Conservation (phyloP, 2,888 invertebrate species). For the Diarsia brunnea region DNA sequence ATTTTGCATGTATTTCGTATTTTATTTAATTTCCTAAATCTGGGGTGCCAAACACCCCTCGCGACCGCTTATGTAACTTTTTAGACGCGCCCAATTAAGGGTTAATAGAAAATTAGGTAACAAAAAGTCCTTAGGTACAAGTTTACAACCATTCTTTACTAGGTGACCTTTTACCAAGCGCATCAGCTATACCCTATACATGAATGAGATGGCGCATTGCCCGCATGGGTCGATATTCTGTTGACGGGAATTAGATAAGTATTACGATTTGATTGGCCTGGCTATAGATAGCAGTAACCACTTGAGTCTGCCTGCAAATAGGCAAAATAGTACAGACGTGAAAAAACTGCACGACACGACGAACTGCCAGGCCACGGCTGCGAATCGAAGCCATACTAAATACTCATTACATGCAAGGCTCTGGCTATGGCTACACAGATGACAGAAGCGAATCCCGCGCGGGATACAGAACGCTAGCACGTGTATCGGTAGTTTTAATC, state of each 20-base stretch:
- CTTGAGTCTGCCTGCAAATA: conserved; percentile 2
- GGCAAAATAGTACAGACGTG: background rate
- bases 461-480: background rate
- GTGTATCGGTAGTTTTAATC: background rate
- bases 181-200: background rate
- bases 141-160: background rate
- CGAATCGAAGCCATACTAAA: conserved; percentile 5
- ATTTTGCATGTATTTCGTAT: too few species aligned
- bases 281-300: conserved; percentile 23
- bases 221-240: conserved; percentile 42
- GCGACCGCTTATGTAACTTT: too few species aligned
- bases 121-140: background rate
- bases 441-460: background rate
- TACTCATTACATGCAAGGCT: background rate
- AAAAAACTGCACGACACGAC: background rate
- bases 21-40: too few species aligned
- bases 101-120: background rate
- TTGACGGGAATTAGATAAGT: conserved; percentile 33
- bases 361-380: background rate
- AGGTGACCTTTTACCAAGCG: background rate
- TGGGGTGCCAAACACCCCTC: too few species aligned
- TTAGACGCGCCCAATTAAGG: too few species aligned
- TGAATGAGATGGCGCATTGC: conserved; percentile 12
- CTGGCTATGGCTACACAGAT: too few species aligned
- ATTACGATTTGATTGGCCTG: conserved; percentile 17